These are phyloP conservation scores for Ophthalmolycus amberensis DNA, from an alignment of 2,113 vertebrate genomes.

Conservation along the genomic window DNA sequence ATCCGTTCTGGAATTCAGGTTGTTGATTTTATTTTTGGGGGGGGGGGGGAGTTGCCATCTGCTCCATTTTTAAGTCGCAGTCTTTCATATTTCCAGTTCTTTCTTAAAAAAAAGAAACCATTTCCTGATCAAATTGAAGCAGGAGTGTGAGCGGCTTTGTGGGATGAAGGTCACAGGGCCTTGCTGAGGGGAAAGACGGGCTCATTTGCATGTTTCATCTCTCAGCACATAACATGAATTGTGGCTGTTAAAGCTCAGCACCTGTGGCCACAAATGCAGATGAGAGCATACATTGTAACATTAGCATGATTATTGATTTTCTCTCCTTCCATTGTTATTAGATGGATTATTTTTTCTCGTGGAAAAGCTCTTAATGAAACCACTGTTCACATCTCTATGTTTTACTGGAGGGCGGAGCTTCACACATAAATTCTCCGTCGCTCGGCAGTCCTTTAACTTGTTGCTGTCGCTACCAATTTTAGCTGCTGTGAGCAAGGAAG, in stretches of 20 bases:
- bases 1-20: conserved; percentile 47
- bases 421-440: too few relatives aligned
- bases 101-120: conserved; percentile 16
- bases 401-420: too few relatives aligned
- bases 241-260: conserved; percentile 55
- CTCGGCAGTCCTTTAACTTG: neutral
- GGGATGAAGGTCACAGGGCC: conserved; percentile 63
- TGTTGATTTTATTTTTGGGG: neutral
- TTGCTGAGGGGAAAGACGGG: conserved; percentile 49
- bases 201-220: conserved; percentile 69
- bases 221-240: conserved; percentile 35
- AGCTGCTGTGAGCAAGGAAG: neutral
- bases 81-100: conserved; percentile 21
- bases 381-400: neutral
- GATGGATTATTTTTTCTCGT: neutral
- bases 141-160: conserved; percentile 34
- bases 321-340: conserved; percentile 19
- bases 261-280: conserved; percentile 53
- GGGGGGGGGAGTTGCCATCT: neutral
- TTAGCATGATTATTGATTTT: conserved; percentile 65
- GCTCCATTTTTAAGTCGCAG: conserved; percentile 34
- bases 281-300: conserved; percentile 22
- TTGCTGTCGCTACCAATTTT: neutral
- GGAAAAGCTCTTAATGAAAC: neutral
- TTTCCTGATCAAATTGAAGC: conserved; percentile 51